Evolutionary conservation across 2,888 invertebrate species (phyloP), one percentile per base, ranked within the genome.

Genomic region (Ischnus inquisitorius): DNA sequence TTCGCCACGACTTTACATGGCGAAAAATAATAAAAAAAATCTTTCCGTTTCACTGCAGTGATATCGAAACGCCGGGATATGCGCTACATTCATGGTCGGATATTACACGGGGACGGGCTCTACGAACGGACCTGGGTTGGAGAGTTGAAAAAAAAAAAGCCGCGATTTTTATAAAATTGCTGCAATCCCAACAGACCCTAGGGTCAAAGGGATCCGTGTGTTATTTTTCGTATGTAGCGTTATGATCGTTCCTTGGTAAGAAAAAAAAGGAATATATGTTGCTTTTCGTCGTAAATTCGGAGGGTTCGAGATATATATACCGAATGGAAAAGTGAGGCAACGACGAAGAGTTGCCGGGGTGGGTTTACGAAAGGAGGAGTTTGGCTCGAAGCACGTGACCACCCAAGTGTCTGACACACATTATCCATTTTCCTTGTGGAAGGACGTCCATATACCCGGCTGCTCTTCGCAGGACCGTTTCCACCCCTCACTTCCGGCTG

Each of bases 391-490:
- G 64, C 76, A 81, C 75, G 69, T 68, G 76, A 81, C 78, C 54
- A 48, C 62, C 67, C 57, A 16, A 62, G 68, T 67, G 75, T 76
- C 75, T 81, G 75, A 65, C 75, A 71, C 81, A 82, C 72, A 83
- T 90, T 90, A 90, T 90, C 90, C 86, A 86, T 83, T 85, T 88
- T 85, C 83, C 88, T 90, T 90, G 87, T 88, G 89, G 86, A 90
- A 89, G 89, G 89, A 88, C 88, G 90, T 86, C 82, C 87, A 87
- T 85, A 74, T 74, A 3, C 62, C 67, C 62, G 41, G 28, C 34
- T 62, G 78, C 62, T 74, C 62, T 48, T 68, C 68, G 54, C 74
- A 82, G 60, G 72, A 64, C 69, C 65, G 19, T 46, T 34, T 19
- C 25, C 41, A 22, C 64, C 54, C 54, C 69, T 74, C 78, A 79